A percentile compares a stretch with the other conserved stretches of the same genome.
Evolutionary conservation across 2,113 vertebrate species (phyloP).

Genomic region (Rhodinocichla rosea): DNA sequence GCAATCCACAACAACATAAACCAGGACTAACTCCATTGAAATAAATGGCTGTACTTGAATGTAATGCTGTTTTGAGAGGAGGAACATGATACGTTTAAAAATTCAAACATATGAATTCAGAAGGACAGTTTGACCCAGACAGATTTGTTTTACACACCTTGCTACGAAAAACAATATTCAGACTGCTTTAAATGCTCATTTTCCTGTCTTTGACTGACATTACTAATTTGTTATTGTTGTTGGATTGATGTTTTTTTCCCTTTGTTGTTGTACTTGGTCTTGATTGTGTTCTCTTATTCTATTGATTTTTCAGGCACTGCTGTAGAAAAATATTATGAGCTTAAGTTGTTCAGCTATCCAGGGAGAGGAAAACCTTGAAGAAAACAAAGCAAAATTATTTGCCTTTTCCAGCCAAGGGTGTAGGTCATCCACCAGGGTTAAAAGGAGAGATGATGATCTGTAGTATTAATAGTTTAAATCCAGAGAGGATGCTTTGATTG

Average conservation of each 20-base stretch:
- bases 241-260: background rate
- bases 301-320: conserved; percentile 25
- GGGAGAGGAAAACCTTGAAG: background rate
- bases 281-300: conserved; percentile 22
- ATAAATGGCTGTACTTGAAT: background rate
- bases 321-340: background rate
- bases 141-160: background rate
- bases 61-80: background rate
- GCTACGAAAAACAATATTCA: background rate
- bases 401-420: background rate
- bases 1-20: background rate
- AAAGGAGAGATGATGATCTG: background rate
- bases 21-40: background rate
- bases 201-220: background rate
- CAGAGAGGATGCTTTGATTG: background rate
- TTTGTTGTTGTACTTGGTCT: background rate
- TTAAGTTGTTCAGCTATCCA: conserved; percentile 13
- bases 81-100: background rate
- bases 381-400: background rate
- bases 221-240: conserved; percentile 8
- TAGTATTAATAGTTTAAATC: background rate
- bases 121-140: background rate
- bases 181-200: background rate
- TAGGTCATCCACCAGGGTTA: background rate
- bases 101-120: background rate